Evolutionary conservation across 92 coral and sea anemone species (phyloP).

Genomic region (Galaxea fascicularis): DNA sequence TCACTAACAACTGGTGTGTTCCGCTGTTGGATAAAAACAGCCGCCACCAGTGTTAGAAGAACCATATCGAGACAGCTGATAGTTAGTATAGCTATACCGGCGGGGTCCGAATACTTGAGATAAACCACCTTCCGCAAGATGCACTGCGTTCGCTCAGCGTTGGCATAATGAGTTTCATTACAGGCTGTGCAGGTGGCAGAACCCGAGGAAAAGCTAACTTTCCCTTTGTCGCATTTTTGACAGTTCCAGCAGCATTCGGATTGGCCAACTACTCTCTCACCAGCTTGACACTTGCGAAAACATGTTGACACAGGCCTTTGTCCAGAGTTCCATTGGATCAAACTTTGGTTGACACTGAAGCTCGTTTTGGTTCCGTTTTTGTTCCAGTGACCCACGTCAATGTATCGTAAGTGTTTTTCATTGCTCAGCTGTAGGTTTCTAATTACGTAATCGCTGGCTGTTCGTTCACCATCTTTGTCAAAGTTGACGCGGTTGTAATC

Average conservation of each 20-base stretch:
- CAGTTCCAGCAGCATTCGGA: conserved; percentile 99
- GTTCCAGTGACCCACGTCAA: conserved; percentile 80
- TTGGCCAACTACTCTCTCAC: conserved; percentile 88
- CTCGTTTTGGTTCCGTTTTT: conserved; percentile 21
- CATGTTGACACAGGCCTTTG: conserved; percentile 82
- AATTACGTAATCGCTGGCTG: conserved; percentile 78
- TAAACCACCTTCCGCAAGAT: conserved; percentile 66
- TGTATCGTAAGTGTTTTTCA: conserved; percentile 43
- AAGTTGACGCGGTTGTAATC: conserved; percentile 69
- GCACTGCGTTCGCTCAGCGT: conserved; percentile 73
- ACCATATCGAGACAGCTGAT: conserved; percentile 75
- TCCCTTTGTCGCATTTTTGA: conserved; percentile 91
- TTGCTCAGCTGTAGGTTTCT: conserved; percentile 69
- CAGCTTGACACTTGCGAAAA: conserved; percentile 86
- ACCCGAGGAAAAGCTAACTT: conserved; percentile 74
- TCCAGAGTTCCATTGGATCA: conserved; percentile 83
- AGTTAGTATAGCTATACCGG: conserved; percentile 68
- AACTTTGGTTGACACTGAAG: conserved; percentile 54
- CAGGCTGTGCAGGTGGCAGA: conserved; percentile 73
- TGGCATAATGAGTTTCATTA: conserved; percentile 80
- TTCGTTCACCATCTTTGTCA: conserved; percentile 83
- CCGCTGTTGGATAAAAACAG: conserved; percentile 54
- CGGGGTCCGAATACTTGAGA: conserved; percentile 68
- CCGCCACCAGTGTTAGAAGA: conserved; percentile 60
- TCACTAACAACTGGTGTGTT: conserved; percentile 75